Base-by-base conservation (phyloP, 1,140 invertebrate genomes). In the Scylla paramamosain region DNA sequence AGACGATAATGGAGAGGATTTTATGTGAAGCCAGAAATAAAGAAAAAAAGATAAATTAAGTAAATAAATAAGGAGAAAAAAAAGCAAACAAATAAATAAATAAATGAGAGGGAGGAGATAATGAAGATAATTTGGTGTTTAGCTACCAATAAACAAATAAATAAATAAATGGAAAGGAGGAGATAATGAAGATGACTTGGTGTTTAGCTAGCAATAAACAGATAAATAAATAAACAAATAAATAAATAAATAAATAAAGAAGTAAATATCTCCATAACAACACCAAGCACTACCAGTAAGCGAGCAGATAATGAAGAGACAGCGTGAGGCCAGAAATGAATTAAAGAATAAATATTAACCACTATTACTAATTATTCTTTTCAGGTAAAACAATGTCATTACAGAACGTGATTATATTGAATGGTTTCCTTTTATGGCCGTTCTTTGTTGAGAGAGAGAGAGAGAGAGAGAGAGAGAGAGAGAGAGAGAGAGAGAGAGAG, bases 401-500 rank as follows among this genome's bases (percentile, higher is more conserved):
- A n/a, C n/a, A n/a, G n/a, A n/a, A n/a, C n/a, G n/a, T n/a, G n/a
- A n/a, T n/a, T n/a, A n/a, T n/a, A n/a, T n/a, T n/a, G n/a, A n/a
- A n/a, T n/a, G n/a, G n/a, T n/a, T n/a, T n/a, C n/a, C n/a, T n/a
- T 88, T 88, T 3, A n/a, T 29, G 16, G 32, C 25, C 31, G 3
- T 14, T 29, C 20, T 20, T 88, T 20, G 86, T n/a, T 20, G 1
- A 88, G 86, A 31, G n/a, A 88, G 12, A 31, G 29, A 88, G 29
- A 31, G 86, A 88, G 28, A 32, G 87, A 32, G 28, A 88, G 32
- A 88, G 87, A 88, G 87, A 32, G 32, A 29, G n/a, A 88, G 87
- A n/a, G 32, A 88, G n/a, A 88, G 32, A 32, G 32, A 88, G n/a
- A 31, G 87, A 88, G 87, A 31, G 87, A 88, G 87, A 32, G 32